A percentile compares a stretch with the other conserved stretches of the same genome.
Evolutionary conservation across 2,888 invertebrate species (phyloP).

Genomic region (Gnatocerus cornutus): DNA sequence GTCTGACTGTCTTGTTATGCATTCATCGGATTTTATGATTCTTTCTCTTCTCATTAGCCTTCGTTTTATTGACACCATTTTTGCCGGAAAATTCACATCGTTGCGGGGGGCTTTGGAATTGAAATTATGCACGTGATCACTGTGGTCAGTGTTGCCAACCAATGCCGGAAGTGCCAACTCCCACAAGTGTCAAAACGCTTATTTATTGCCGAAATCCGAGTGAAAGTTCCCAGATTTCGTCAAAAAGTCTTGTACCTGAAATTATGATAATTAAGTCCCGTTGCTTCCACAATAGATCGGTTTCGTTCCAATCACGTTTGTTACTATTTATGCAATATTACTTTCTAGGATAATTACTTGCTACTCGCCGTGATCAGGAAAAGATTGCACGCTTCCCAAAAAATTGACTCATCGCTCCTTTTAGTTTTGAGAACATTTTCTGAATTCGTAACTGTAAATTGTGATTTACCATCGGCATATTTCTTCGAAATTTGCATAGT

Average conservation of each 20-base stretch:
- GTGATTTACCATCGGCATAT: conserved; percentile 13
- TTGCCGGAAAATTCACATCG: too few relatives aligned
- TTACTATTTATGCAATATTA: neutral
- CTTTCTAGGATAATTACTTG: neutral
- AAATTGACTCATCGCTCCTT: too few relatives aligned
- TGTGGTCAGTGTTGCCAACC: too few relatives aligned
- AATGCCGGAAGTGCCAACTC: too few relatives aligned
- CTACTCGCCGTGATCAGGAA: neutral
- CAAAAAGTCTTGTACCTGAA: conserved; percentile 10
- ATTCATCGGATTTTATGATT: too few relatives aligned
- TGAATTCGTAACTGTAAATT: neutral
- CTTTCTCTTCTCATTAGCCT: too few relatives aligned
- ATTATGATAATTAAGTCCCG: conserved; percentile 19
- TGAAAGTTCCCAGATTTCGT: conserved; percentile 20
- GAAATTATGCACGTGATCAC: too few relatives aligned
- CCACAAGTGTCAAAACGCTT: conserved; percentile 1
- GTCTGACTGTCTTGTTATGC: too few relatives aligned
- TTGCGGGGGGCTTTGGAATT: too few relatives aligned
- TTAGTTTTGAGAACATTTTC: neutral
- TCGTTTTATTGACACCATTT: too few relatives aligned
- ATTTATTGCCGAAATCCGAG: conserved; percentile 9
- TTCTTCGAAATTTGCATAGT: conserved; percentile 14
- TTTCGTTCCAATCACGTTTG: neutral
- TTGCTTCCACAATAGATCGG: neutral
- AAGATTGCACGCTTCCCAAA: too few relatives aligned